Evolutionary conservation across 2,113 vertebrate genomes (phyloP).

Genomic region (Uropsilus gracilis): DNA sequence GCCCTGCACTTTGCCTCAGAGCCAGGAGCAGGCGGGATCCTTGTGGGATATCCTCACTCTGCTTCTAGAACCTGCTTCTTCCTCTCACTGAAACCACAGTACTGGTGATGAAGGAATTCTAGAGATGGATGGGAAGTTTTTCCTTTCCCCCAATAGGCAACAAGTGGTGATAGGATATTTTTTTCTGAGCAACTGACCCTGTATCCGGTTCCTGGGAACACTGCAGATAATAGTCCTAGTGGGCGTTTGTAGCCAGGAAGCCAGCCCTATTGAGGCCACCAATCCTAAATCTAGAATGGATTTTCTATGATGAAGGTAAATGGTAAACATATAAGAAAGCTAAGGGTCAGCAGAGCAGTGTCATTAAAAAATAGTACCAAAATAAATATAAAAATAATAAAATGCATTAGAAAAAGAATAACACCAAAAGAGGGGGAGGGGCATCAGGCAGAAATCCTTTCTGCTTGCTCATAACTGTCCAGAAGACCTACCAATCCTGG

Average conservation of each 20-base stretch:
- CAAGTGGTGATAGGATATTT: not conserved
- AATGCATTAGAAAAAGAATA: too few relatives aligned
- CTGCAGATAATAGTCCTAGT: not conserved
- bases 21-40: not conserved
- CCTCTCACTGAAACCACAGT: not conserved
- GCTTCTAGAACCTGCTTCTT: not conserved
- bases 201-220: not conserved
- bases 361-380: not conserved
- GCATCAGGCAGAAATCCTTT: not conserved
- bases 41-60: not conserved
- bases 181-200: not conserved
- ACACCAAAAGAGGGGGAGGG: too few relatives aligned
- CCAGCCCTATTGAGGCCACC: not conserved
- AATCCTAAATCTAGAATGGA: not conserved
- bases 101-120: not conserved
- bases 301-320: not conserved
- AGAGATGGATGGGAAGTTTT: not conserved
- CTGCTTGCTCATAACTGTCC: not conserved
- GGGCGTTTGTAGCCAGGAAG: not conserved
- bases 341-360: not conserved
- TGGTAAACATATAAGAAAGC: not conserved
- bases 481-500: not conserved
- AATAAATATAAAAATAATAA: too few relatives aligned
- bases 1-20: not conserved
- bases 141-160: not conserved